These are phyloP conservation scores for Formica exsecta DNA, from an alignment of 1,140 invertebrate genomes.

Conservation along the genomic window DNA sequence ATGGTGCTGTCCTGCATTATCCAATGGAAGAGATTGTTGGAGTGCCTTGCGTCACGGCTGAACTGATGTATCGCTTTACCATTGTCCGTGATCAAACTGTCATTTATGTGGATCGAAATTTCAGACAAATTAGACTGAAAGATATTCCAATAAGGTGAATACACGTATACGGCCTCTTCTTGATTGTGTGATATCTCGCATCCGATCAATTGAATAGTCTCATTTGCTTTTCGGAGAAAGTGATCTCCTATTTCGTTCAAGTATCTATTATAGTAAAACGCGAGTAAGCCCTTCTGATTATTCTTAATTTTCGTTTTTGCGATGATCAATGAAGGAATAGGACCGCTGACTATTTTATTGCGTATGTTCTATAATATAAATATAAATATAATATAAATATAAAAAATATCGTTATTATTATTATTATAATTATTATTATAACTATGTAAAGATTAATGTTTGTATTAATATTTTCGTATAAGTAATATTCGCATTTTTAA, in stretches of 20 bases:
- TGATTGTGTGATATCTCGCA: slow-evolving; percentile 93
- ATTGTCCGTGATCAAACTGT: slow-evolving; percentile 93
- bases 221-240: slow-evolving; percentile 95
- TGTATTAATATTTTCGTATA: neutral
- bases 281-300: slow-evolving; percentile 93
- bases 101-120: slow-evolving; percentile 94
- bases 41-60: slow-evolving; percentile 95
- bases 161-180: slow-evolving; percentile 92
- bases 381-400: too few species aligned
- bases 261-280: slow-evolving; percentile 96
- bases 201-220: slow-evolving; percentile 92
- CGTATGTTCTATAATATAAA: slow-evolving; percentile 89
- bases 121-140: slow-evolving; percentile 94
- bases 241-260: slow-evolving; percentile 94
- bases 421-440: too few species aligned
- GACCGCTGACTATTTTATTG: slow-evolving; percentile 91
- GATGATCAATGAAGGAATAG: slow-evolving; percentile 91
- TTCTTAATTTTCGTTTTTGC: slow-evolving; percentile 91
- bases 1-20: slow-evolving; percentile 95
- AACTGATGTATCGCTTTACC: slow-evolving; percentile 94
- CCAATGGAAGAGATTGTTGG: slow-evolving; percentile 98
- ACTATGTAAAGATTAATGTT: neutral
- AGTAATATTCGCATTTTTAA: neutral
- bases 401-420: neutral
- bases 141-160: slow-evolving; percentile 94